A percentile compares a stretch with the other conserved stretches of the same genome.
Evolutionary conservation across 2,113 vertebrate species (phyloP).

Genomic region (Cololabis saira): DNA sequence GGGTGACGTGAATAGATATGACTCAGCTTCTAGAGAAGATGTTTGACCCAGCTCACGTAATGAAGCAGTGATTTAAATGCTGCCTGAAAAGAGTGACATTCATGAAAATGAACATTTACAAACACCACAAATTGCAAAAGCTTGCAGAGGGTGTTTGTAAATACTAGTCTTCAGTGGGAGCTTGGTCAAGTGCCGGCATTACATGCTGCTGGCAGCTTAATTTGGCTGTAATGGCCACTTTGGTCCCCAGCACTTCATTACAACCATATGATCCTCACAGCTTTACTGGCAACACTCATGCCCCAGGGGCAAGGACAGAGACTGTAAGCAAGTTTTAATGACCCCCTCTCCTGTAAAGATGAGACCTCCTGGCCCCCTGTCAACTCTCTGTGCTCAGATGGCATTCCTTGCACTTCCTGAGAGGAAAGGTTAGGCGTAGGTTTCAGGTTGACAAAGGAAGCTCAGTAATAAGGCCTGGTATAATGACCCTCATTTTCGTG

Average conservation of each 20-base stretch:
- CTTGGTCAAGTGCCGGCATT: constrained; percentile 45
- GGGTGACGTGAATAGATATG: constrained; percentile 50
- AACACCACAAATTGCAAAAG: background rate
- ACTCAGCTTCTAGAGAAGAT: constrained; percentile 12
- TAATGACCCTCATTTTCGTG: constrained; percentile 20
- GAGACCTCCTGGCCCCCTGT: constrained; percentile 45
- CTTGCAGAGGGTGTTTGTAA: constrained; percentile 26
- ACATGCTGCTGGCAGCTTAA: constrained; percentile 63
- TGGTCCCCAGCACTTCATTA: constrained; percentile 67
- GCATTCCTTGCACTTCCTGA: constrained; percentile 67
- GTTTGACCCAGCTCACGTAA: constrained; percentile 16
- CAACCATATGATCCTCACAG: constrained; percentile 64
- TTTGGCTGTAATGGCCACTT: constrained; percentile 64
- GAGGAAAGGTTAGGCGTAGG: constrained; percentile 44
- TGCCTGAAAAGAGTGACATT: background rate
- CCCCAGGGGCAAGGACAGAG: constrained; percentile 42
- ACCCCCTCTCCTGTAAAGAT: constrained; percentile 50
- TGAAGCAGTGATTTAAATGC: constrained; percentile 21
- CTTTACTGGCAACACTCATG: constrained; percentile 56
- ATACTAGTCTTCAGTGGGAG: constrained; percentile 21
- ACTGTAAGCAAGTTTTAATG: constrained; percentile 51
- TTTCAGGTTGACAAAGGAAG: constrained; percentile 31
- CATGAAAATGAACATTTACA: background rate
- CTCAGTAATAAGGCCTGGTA: constrained; percentile 2
- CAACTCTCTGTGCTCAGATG: constrained; percentile 51